Percentiles rank a stretch among this genome's conserved stretches.
Conservation (phyloP, 2,797 vertebrate species). For the Pipistrellus kuhlii region DNA sequence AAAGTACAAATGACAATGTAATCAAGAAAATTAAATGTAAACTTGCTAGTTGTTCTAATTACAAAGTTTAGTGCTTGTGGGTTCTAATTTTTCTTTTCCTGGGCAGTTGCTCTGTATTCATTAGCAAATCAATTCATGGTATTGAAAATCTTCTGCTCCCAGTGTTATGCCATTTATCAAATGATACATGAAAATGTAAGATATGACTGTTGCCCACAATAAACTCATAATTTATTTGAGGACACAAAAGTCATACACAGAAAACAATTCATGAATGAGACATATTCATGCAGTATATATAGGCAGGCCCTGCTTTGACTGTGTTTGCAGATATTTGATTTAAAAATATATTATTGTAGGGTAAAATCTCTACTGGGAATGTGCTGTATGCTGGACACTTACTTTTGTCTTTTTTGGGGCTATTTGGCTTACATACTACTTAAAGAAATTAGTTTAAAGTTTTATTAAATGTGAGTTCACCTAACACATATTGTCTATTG, state of each 20-base stretch:
- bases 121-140: conserved; percentile 20
- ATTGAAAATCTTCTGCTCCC: neutral
- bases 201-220: neutral
- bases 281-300: neutral
- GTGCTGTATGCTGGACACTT: neutral
- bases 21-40: conserved; percentile 65
- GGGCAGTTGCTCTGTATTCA: neutral
- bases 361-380: neutral
- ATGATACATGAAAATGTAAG: neutral
- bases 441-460: neutral
- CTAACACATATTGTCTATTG: neutral
- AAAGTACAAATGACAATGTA: conserved; percentile 64
- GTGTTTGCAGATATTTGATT: neutral
- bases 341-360: neutral
- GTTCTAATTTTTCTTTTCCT: conserved; percentile 12
- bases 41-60: conserved; percentile 21
- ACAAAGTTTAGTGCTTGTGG: neutral
- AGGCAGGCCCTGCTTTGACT: neutral
- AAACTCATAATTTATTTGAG: conserved; percentile 38
- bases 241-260: neutral
- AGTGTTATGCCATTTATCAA: conserved; percentile 11
- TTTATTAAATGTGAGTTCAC: neutral
- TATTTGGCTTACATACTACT: neutral
- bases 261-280: conserved; percentile 12
- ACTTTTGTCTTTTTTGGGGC: neutral